phyloP scores from a whole-genome alignment of 2,113 vertebrate genomes.

The Abramis brama region DNA sequence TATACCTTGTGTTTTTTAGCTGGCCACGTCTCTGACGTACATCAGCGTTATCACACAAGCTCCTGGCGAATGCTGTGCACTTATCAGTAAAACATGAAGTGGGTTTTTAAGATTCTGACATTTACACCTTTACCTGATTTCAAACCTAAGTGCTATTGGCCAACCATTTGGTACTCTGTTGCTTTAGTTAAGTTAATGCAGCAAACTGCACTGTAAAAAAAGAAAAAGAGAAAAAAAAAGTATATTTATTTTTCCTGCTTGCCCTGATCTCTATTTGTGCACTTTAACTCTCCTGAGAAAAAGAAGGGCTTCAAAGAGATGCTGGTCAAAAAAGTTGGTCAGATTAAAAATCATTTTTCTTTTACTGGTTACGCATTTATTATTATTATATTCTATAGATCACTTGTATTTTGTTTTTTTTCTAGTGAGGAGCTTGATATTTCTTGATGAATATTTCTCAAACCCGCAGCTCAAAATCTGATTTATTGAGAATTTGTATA shows the following conservation, averaged over 20 bases:
- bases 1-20: slow-evolving; percentile 24
- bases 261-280: background rate
- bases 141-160: background rate
- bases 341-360: background rate
- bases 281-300: background rate
- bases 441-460: background rate
- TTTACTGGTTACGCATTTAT: no score
- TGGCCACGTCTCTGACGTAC: background rate
- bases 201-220: background rate
- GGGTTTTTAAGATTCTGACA: background rate
- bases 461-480: background rate
- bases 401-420: background rate
- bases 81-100: slow-evolving; percentile 7
- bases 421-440: background rate
- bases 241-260: background rate
- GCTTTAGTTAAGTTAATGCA: background rate
- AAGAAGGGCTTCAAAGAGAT: slow-evolving; percentile 52
- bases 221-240: background rate
- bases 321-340: slow-evolving; percentile 39
- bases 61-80: background rate
- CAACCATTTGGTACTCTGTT: background rate
- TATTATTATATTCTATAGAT: no score
- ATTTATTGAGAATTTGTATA: background rate
- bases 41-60: background rate
- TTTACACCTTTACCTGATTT: slow-evolving; percentile 22